phyloP scores from a whole-genome alignment of 1,140 invertebrate species.

The Meloidogyne floridensis region DNA sequence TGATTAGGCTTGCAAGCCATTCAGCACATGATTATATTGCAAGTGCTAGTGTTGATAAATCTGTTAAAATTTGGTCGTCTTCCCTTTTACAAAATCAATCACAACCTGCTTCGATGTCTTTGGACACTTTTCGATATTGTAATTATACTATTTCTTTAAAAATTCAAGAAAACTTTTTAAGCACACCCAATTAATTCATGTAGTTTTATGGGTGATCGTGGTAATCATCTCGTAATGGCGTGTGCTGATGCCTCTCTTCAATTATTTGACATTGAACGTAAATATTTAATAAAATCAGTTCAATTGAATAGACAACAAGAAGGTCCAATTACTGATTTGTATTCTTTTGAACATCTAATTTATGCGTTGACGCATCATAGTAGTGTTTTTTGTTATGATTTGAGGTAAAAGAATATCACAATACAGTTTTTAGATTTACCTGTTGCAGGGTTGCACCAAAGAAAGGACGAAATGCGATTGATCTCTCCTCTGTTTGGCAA shows the following conservation, averaged over 20 bases:
- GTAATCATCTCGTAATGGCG: constrained; percentile 43
- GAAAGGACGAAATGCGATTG: constrained; percentile 33
- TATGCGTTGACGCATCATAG: constrained; percentile 54
- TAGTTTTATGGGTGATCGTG: constrained; percentile 41
- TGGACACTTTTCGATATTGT: constrained; percentile 46
- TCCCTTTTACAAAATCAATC: constrained; percentile 23
- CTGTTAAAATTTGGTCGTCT: constrained; percentile 50
- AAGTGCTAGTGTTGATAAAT: constrained; percentile 39
- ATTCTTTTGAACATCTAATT: constrained; percentile 47
- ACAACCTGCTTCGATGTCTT: constrained; percentile 43
- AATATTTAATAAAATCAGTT: constrained; percentile 38
- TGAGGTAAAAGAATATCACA: constrained; percentile 25
- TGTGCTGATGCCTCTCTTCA: constrained; percentile 36
- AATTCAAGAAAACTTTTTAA: constrained; percentile 20
- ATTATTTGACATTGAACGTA: constrained; percentile 43
- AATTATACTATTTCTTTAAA: constrained; percentile 9
- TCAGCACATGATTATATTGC: constrained; percentile 47
- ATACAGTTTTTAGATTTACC: not conserved
- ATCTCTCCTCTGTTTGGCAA: constrained; percentile 44
- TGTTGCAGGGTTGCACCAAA: constrained; percentile 31
- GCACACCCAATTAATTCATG: constrained; percentile 48
- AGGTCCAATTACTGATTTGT: constrained; percentile 40
- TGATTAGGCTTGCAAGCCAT: constrained; percentile 45
- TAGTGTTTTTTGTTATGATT: constrained; percentile 47
- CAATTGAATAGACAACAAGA: constrained; percentile 40